Base-by-base conservation (phyloP, 1,140 invertebrate genomes). In the Megalopta genalis region DNA sequence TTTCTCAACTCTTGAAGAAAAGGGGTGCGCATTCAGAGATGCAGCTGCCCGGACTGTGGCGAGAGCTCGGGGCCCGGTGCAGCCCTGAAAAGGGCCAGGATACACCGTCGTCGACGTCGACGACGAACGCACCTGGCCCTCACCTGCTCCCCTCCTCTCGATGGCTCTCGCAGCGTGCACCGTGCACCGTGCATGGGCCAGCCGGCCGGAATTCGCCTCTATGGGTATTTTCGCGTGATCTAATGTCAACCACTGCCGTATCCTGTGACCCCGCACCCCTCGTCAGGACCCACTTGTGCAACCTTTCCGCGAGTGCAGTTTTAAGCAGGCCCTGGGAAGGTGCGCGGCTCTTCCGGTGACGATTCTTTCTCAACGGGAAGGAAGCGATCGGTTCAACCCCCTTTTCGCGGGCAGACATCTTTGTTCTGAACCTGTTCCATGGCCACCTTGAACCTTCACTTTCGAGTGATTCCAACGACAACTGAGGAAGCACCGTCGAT, bases 91-190 rank as follows among this genome's bases (percentile, higher is more conserved):
- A 81, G 67, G 74, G 84, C 82, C 86, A 84, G 73, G 73, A 77
- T 54, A 63, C 37, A 72, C 46, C 64, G 66, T 78, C 68, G 60
- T 21, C 65, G 25, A 54, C 62, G 75, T 69, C 66, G 65, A 68
- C 74, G 59, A 32, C 27, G n/a, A 32, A 70, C 77, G 79, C 88
- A 89, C 86, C 88, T 84, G 87, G 80, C 86, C 74, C 71, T 81
- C 89, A 90, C 90, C 89, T 90, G 88, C 89, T 89, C 85, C 67
- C 86, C 79, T 86, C 86, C 83, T 84, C 77, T 87, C 75, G 64
- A 68, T 57, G 64, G 73, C 76, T 78, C 82, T 81, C 78, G 83
- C 83, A 72, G 65, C 80, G 71, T 77, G 86, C 82, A 68, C 75
- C 57, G 23, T 68, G 32, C 42, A 60, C 64, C 21, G 16, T 32